Base-by-base conservation (phyloP, 2,888 invertebrate species). In the Amaurobius ferox region DNA sequence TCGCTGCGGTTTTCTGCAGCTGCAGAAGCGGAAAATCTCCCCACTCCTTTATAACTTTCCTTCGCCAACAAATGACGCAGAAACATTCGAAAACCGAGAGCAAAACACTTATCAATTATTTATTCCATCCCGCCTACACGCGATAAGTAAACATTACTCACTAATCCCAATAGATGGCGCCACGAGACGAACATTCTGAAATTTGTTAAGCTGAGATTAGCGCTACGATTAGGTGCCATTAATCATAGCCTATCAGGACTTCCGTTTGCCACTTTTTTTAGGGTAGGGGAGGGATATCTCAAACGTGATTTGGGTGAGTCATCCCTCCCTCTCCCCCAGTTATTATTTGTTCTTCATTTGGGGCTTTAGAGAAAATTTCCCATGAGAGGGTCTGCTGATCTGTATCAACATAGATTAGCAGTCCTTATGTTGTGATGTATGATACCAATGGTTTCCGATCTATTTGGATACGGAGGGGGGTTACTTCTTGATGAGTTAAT, bases 391-490 rank as follows among this genome's bases (percentile, higher is more conserved):
- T 6, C 23, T 55, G 6, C 55, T 55, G 55, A 55, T 55, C 23
- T 55, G 23, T 55, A 55, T 55, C 55, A 55, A 55, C 55, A 23
- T 16, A 55, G 55, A 55, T 55, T 55, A 55, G 55, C 55, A 55
- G 55, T 55, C 55, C 23, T 55, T 55, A 55, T 19, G 55, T 23
- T 23, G 23, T 55, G 55, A 55, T 23, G 55, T 19, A 19, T 23
- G 55, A 55, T 55, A 55, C 55, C 19, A 55, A 55, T 55, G 55
- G 23, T 55, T 55, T 55, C 55, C 55, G 55, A 55, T 55, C 55
- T 55, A 55, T 55, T 23, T 23, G 55, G 55, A 55, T 55, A 55
- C n/a, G n/a, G n/a, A 55, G 23, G 55, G 55, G 55, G 55, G 55
- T 55, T 23, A 55, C 55, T 55, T 6, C 23, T 55, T 55, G 55